phyloP scores from a whole-genome alignment of 2,113 vertebrate species.

The Chamaetylas fuelleborni region DNA sequence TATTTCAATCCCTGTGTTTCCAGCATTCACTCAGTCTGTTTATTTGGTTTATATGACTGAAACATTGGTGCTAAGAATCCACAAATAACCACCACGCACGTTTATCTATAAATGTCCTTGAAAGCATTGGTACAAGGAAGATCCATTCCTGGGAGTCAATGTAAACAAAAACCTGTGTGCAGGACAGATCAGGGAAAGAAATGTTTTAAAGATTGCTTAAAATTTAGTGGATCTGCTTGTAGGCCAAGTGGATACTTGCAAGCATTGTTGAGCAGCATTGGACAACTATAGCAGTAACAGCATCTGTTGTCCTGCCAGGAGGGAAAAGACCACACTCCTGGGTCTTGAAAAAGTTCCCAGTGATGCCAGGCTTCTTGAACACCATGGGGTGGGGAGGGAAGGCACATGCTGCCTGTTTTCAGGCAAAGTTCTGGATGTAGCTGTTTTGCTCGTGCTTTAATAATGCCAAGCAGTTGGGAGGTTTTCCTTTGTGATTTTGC shows the following conservation, averaged over 20 bases:
- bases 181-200: not conserved
- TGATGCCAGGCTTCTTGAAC: not conserved
- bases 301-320: not conserved
- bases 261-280: not conserved
- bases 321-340: not conserved
- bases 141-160: not conserved
- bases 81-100: not conserved
- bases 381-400: not conserved
- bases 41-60: not conserved
- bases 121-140: not conserved
- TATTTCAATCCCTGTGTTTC: not conserved
- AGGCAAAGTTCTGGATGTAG: not conserved
- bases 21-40: not conserved
- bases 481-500: not conserved
- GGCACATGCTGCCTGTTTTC: not conserved
- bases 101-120: not conserved
- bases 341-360: not conserved
- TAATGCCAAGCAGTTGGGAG: not conserved
- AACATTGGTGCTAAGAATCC: not conserved
- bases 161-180: not conserved
- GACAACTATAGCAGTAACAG: not conserved
- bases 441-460: fast-evolving
- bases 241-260: not conserved
- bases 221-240: not conserved
- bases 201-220: not conserved